These are phyloP conservation scores for Galeopterus variegatus DNA, from an alignment of 2,113 vertebrate species.

Conservation along the genomic window DNA sequence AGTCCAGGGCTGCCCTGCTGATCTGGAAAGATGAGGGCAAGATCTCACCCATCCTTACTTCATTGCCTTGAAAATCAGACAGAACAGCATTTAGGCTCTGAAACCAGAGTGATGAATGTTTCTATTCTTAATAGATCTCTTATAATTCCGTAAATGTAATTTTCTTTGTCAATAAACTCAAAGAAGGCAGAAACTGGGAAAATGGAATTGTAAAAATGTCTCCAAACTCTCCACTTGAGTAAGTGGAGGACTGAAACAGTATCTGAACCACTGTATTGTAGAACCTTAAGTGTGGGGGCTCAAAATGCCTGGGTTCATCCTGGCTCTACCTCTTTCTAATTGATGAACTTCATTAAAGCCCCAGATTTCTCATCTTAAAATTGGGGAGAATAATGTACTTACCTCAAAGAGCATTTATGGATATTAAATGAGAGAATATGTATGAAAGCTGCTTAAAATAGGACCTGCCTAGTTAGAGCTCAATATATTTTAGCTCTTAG, in stretches of 20 bases:
- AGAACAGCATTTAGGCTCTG: neutral
- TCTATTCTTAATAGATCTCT: slow-evolving; percentile 26
- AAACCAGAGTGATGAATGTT: neutral
- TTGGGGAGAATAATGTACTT: neutral
- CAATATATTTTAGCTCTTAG: neutral
- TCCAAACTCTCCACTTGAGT: neutral
- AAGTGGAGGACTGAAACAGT: neutral
- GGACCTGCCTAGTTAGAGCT: neutral
- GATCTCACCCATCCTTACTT: neutral
- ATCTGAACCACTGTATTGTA: neutral
- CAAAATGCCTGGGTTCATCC: neutral
- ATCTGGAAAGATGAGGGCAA: neutral
- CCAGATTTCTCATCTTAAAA: neutral
- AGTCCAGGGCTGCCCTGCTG: neutral
- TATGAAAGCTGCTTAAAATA: slow-evolving; percentile 28
- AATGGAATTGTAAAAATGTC: neutral
- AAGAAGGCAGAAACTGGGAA: neutral
- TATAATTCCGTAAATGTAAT: neutral
- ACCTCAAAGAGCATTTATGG: neutral
- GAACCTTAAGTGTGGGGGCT: neutral
- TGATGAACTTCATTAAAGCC: neutral
- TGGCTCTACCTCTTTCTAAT: neutral
- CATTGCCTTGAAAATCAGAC: neutral
- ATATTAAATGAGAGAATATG: neutral
- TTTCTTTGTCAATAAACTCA: slow-evolving; percentile 24